Base-by-base conservation (phyloP, 2,797 vertebrate genomes). In the Mallotus villosus region DNA sequence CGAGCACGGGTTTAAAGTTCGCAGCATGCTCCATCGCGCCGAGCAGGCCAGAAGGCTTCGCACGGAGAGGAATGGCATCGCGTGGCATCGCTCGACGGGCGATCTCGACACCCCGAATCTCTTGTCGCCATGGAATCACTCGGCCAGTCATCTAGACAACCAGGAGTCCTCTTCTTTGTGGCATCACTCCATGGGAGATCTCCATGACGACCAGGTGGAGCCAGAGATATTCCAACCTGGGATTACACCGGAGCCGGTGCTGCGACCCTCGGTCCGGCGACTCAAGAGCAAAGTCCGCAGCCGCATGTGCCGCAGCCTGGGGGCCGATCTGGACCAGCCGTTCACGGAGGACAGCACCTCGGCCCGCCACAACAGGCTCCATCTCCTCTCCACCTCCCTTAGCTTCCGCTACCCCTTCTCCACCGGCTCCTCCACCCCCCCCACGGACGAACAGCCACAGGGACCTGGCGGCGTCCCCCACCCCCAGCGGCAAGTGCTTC, bases 241-340 rank as follows among this genome's bases (percentile, higher is more conserved):
- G 49, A 76, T 78, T 0, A 72, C 87, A 0, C 68, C 84, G 0
- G 63, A 29, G 0, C 5, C 51, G 4, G 53, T 2, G 1, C 70
- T 7, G 4, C 84, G 57, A 4, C 63, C 81, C 0, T 1, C 64
- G 0, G 74, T 37, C 59, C 37, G 74, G 24, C 81, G 75, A 0
- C 17, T 88, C 53, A 85, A 83, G 75, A 81, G 80, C 32, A 79
- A 46, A 0, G 41, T 86, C 46, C 84, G 82, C 58, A 90, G 64
- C 82, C 78, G 93, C 41, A 85, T 92, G 89, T 93, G 89, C 63
- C 87, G 85, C 66, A 94, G 93, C 72, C 71, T 94, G 59, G 92
- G 91, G 1, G 84, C 89, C 0, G 82, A 91, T 76, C 80, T 94
- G 4, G 91, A 94, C 83, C 86, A 86, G 68, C 53, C 88, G 3